Base-by-base conservation (phyloP, 2,888 invertebrate species). In the Venustoraphidia nigricollis region DNA sequence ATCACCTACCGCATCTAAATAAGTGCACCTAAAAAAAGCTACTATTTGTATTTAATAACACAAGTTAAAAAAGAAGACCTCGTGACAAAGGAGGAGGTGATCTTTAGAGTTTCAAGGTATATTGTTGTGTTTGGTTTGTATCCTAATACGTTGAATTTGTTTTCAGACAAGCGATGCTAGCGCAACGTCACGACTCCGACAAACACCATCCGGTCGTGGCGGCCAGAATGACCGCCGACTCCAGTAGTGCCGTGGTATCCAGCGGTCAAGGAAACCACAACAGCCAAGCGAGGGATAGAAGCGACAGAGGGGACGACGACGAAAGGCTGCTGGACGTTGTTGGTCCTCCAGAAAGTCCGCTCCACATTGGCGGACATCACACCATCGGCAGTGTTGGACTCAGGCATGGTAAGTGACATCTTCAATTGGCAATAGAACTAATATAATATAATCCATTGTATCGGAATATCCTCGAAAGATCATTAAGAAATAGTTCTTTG, bases 261-360 rank as follows among this genome's bases (percentile, higher is more conserved):
- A 34, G 45, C 27, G 52, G 51, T 8, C 27, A 41, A 10, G 41
- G 45, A 34, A 38, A 50, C 35, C 55, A 44, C 9, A 42, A 44
- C 11, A 40, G 11, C 34, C 43, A 45, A 10, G 47, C 47, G 8
- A 44, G 37, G 41, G 47, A 37, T 36, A 46, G 54, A 62, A 74
- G 64, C 75, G 85, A 59, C 80, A 89, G 63, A 58, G 71, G 78
- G 57, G 86, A 87, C 54, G 90, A 91, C 57, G 89, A 89, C 51
- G 91, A 91, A 65, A 80, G 85, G 59, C 74, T 84, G 34, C 69
- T 91, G 61, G 91, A 91, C 66, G 91, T 91, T 27, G 91, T 91
- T 0, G 90, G 90, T 0, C 89, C 86, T 35, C 80, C 88, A 46
- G 88, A 89, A 60, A 85, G 85, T 56, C 87, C 86, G 9, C 76